phyloP scores from a whole-genome alignment of 30 jellyfish, hydroid and myxozoan species.

The Phacellophora camtschatica region DNA sequence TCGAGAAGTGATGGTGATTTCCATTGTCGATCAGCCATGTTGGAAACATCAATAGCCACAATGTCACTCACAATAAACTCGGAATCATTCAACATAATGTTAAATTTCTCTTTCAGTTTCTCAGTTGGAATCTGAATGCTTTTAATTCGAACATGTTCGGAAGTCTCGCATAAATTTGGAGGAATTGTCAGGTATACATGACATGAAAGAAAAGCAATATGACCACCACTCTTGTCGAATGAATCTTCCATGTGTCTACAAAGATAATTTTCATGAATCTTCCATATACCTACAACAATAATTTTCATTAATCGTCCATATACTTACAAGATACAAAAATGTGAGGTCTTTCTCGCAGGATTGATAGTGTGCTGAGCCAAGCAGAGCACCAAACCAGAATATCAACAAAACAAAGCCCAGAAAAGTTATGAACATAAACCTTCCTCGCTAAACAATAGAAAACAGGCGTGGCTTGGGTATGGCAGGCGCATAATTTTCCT shows the following conservation, averaged over 20 bases:
- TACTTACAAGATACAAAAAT: too few species aligned
- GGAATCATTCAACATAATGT: neutral
- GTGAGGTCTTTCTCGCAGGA: too few species aligned
- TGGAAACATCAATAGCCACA: neutral
- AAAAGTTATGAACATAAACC: too few species aligned
- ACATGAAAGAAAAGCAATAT: neutral
- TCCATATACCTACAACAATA: too few species aligned
- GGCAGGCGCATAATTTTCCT: too few species aligned
- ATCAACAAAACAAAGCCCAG: too few species aligned
- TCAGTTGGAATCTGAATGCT: neutral
- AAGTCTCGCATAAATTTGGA: neutral
- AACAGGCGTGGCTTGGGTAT: too few species aligned
- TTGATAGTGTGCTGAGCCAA: too few species aligned
- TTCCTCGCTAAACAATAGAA: too few species aligned
- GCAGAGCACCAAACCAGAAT: too few species aligned
- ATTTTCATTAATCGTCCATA: too few species aligned
- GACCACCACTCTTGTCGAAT: neutral
- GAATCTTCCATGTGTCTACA: neutral
- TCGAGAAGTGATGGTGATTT: neutral
- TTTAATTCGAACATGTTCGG: neutral
- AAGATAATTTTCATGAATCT: too few species aligned
- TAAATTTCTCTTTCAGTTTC: neutral
- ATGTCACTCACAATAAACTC: neutral
- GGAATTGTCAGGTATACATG: slow-evolving; percentile 8
- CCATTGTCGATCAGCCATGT: neutral